Evolutionary conservation across 2,888 invertebrate genomes (phyloP).

Genomic region (Dasypogon diadema): DNA sequence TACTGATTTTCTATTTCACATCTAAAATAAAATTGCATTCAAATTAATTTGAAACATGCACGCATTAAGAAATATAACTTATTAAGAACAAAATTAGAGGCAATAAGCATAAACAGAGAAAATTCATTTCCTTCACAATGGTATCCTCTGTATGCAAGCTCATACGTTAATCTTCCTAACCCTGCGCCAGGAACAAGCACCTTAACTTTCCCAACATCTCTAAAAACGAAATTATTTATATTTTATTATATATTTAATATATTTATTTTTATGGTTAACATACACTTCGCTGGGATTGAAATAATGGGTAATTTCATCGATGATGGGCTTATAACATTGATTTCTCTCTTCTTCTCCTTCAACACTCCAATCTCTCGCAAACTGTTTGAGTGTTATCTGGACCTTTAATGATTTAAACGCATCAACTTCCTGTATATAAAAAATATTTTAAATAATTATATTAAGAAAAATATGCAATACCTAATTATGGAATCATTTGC

Average conservation of each 20-base stretch:
- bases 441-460: not conserved
- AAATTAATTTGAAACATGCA: not conserved
- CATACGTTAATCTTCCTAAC: conserved; percentile 92
- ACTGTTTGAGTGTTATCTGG: conserved; percentile 92
- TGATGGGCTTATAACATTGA: conserved; percentile 90
- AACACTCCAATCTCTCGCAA: conserved; percentile 96
- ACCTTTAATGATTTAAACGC: conserved; percentile 75
- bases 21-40: conserved; percentile 22
- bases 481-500: no score
- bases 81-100: conserved; percentile 96
- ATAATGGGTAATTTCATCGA: conserved; percentile 81
- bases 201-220: conserved; percentile 71
- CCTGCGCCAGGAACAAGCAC: conserved; percentile 98
- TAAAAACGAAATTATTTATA: conserved; percentile 51
- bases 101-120: conserved; percentile 96
- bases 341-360: conserved; percentile 85
- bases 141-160: conserved; percentile 90
- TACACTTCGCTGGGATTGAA: conserved; percentile 78
- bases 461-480: no score
- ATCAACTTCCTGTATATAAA: conserved; percentile 61
- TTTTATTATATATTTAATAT: not conserved
- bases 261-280: conserved; percentile 57
- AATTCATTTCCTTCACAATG: conserved; percentile 98
- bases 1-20: conserved; percentile 75
- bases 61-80: conserved; percentile 68